Conservation (phyloP, 2,113 vertebrate species). For the Pterocles burchelli region DNA sequence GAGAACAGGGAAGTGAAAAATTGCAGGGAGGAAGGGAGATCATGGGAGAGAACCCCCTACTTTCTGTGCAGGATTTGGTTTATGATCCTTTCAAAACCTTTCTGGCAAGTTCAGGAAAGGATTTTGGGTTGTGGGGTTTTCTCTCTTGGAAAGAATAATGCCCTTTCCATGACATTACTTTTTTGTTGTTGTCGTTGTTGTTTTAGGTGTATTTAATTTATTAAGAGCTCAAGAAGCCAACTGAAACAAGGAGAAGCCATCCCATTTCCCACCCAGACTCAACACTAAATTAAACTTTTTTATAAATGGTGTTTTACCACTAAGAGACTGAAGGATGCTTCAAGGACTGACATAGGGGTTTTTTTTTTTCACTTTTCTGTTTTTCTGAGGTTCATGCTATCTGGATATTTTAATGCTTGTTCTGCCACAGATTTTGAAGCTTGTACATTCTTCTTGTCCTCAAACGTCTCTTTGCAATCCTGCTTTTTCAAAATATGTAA, state of each 20-base stretch:
- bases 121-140: neutral
- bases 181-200: neutral
- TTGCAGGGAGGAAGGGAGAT: neutral
- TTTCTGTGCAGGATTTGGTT: neutral
- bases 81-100: neutral
- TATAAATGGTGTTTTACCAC: neutral
- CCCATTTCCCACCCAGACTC: conserved; percentile 28
- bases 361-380: neutral
- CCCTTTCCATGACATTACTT: neutral
- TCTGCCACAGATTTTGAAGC: conserved; percentile 13
- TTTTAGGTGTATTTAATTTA: conserved; percentile 50
- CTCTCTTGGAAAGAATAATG: neutral
- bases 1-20: neutral
- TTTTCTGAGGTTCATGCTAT: neutral
- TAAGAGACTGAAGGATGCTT: neutral
- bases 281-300: neutral
- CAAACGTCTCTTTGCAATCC: conserved; percentile 42
- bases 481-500: conserved; percentile 50
- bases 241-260: neutral
- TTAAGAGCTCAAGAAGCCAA: conserved; percentile 9
- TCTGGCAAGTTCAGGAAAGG: neutral
- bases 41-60: neutral
- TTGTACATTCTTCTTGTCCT: conserved; percentile 53
- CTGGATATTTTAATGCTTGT: conserved; percentile 1
- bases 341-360: neutral